A percentile compares a stretch with the other conserved stretches of the same genome.
These are phyloP conservation scores for Nothoprocta pentlandii DNA, from an alignment of 2,113 vertebrate genomes.

Conservation along the genomic window DNA sequence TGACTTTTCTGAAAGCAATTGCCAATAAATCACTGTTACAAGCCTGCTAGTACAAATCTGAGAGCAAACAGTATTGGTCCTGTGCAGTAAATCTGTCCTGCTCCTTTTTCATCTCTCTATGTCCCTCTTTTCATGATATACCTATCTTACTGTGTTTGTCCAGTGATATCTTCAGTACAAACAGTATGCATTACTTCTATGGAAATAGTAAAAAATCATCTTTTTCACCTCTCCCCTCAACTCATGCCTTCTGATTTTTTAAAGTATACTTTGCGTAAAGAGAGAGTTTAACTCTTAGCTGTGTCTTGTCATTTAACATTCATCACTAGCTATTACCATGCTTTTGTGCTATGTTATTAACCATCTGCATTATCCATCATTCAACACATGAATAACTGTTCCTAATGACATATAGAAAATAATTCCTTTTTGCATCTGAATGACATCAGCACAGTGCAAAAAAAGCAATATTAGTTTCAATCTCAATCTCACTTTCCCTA, in stretches of 20 bases:
- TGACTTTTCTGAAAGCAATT: neutral
- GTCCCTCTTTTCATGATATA: neutral
- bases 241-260: neutral
- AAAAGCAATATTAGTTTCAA: neutral
- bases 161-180: neutral
- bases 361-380: neutral
- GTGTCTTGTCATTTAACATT: neutral
- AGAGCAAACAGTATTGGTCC: neutral
- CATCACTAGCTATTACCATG: neutral
- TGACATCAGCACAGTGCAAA: neutral
- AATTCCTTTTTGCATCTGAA: neutral
- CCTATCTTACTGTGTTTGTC: neutral
- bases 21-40: neutral
- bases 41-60: neutral
- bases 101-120: neutral
- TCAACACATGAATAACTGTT: neutral
- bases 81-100: neutral
- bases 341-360: slow-evolving; percentile 1
- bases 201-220: neutral
- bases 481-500: neutral
- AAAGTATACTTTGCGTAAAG: neutral
- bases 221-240: neutral
- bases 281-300: neutral
- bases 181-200: neutral
- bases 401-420: neutral